These are phyloP conservation scores for Adrianichthys oophorus DNA, from an alignment of 2,797 vertebrate species.

Conservation along the genomic window DNA sequence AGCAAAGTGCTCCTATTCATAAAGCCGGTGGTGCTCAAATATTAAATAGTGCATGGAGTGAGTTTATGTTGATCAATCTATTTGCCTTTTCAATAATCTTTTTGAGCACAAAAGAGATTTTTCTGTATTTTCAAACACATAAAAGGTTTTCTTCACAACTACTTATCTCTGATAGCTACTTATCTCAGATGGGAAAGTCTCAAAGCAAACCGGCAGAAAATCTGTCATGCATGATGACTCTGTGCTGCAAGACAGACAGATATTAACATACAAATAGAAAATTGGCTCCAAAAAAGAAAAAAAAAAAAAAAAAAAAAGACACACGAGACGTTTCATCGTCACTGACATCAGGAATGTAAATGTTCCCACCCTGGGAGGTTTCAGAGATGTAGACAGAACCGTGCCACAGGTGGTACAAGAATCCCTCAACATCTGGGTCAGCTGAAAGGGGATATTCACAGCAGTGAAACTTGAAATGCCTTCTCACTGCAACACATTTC, in stretches of 20 bases:
- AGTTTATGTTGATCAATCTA: conserved; percentile 7
- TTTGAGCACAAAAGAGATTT: background rate
- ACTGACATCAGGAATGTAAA: conserved; percentile 36
- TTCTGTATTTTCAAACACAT: background rate
- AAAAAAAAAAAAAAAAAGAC: background rate
- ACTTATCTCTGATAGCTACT: background rate
- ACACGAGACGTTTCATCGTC: conserved; percentile 29
- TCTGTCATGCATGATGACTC: conserved; percentile 12
- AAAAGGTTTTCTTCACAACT: background rate
- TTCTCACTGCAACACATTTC: no score
- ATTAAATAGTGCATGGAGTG: background rate
- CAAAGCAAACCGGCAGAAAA: conserved; percentile 22
- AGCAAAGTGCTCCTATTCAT: conserved; percentile 18
- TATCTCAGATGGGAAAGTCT: conserved; percentile 16
- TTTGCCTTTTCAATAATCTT: conserved; percentile 7
- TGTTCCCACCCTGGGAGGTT: conserved; percentile 27
- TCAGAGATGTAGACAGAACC: conserved; percentile 22
- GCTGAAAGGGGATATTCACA: conserved; percentile 13
- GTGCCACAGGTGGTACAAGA: conserved; percentile 24
- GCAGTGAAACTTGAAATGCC: no score
- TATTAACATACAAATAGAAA: conserved; percentile 18
- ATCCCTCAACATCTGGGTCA: conserved; percentile 28
- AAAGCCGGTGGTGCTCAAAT: conserved; percentile 6
- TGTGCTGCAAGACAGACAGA: conserved; percentile 3
- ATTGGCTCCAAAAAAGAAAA: conserved; percentile 1